Conservation (phyloP, 2,113 vertebrate species). For the Pavo muticus region DNA sequence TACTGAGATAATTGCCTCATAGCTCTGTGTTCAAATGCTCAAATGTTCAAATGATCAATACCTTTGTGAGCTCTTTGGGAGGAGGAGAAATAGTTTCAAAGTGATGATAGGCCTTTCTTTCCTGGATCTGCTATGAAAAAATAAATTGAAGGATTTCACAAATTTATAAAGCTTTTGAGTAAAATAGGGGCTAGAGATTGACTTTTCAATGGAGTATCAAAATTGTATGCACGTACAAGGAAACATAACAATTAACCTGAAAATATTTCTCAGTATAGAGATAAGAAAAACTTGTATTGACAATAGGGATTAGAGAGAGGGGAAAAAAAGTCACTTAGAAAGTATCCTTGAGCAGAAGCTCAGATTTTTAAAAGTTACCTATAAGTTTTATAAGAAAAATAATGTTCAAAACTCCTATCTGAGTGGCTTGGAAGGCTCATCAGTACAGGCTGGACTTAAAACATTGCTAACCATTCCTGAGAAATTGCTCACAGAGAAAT, state of each 20-base stretch:
- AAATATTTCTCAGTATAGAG: background rate
- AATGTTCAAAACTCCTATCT: background rate
- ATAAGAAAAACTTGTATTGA: background rate
- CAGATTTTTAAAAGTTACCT: background rate
- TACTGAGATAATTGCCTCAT: background rate
- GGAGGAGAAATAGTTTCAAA: background rate
- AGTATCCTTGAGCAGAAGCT: background rate
- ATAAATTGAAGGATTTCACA: background rate
- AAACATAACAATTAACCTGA: background rate
- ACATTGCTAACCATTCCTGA: background rate
- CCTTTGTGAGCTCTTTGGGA: background rate
- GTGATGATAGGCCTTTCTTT: background rate
- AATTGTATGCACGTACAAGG: rapidly evolving
- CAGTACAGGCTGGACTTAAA: background rate
- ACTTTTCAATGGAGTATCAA: background rate
- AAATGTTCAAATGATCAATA: background rate
- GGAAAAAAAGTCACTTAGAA: background rate
- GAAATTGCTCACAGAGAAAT: background rate
- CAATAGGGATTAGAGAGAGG: background rate
- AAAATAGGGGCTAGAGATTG: background rate
- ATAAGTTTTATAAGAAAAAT: background rate
- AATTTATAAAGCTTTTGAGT: background rate
- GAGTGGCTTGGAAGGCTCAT: background rate
- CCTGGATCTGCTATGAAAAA: background rate
- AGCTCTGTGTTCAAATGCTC: background rate